A percentile compares a stretch with the other conserved stretches of the same genome.
Conservation (phyloP, 2,797 vertebrate species). For the Macropus fuliginosus region DNA sequence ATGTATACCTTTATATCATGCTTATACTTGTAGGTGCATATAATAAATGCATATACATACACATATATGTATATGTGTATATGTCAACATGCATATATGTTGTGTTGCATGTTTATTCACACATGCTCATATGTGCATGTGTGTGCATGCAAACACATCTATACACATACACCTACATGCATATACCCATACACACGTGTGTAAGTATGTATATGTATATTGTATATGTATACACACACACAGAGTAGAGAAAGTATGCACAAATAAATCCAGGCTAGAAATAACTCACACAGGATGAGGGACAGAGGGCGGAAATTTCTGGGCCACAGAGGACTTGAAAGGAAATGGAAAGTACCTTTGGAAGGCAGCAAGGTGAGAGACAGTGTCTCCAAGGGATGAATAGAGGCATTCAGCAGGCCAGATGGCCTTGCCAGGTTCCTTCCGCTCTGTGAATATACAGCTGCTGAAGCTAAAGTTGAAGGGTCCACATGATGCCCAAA, state of each 20-base stretch:
- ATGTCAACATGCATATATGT: not conserved
- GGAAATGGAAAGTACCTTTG: slow-evolving; percentile 50
- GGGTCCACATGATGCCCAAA: slow-evolving; percentile 9
- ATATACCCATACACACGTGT: slow-evolving; percentile 34
- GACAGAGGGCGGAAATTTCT: slow-evolving; percentile 43
- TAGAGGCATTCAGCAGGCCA: slow-evolving; percentile 65
- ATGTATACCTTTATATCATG: too few relatives aligned
- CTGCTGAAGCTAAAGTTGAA: slow-evolving; percentile 11
- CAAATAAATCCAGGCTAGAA: slow-evolving; percentile 66
- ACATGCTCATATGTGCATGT: too few relatives aligned
- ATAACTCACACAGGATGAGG: not conserved
- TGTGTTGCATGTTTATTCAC: too few relatives aligned
- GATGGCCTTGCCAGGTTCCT: not conserved
- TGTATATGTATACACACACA: not conserved
- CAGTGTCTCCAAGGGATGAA: slow-evolving; percentile 48
- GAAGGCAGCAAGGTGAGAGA: slow-evolving; percentile 23
- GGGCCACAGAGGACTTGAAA: slow-evolving; percentile 12
- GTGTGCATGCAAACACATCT: too few relatives aligned
- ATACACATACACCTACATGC: not conserved
- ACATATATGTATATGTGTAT: not conserved
- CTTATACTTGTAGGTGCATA: too few relatives aligned
- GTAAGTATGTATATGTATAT: too few relatives aligned
- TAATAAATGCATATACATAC: too few relatives aligned
- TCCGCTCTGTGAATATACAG: slow-evolving; percentile 17
- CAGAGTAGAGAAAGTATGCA: slow-evolving; percentile 48